Percentiles rank a stretch among this genome's conserved stretches.
These are phyloP conservation scores for Zaprionus taronus DNA, from an alignment of 1,140 invertebrate species.

Conservation along the genomic window DNA sequence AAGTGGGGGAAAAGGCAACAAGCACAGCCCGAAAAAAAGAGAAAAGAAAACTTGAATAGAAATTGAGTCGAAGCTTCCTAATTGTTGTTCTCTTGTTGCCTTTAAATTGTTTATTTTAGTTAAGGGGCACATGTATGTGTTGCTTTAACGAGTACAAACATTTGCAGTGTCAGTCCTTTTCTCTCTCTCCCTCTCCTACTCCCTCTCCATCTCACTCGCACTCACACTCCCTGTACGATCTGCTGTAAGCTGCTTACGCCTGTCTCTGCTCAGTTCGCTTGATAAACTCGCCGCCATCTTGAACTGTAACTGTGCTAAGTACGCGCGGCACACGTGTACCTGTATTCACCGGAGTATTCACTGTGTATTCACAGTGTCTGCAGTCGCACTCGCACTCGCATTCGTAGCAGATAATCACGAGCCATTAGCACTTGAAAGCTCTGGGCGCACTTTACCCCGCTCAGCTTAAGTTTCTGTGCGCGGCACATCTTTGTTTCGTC, in stretches of 20 bases:
- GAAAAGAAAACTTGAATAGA: neutral
- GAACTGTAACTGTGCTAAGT: slow-evolving; percentile 2
- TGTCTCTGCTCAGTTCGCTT: neutral
- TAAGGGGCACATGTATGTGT: neutral
- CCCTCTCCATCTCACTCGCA: neutral
- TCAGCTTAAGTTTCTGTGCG: slow-evolving; percentile 21
- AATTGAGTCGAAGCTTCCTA: slow-evolving; percentile 1
- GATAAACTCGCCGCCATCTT: neutral
- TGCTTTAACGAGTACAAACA: neutral
- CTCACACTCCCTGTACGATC: neutral
- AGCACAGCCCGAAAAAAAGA: neutral
- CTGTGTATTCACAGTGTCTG: slow-evolving; percentile 6
- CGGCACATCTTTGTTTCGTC: neutral
- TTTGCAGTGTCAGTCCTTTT: neutral
- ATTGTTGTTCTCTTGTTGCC: slow-evolving; percentile 2
- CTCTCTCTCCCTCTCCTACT: neutral
- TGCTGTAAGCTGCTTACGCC: neutral
- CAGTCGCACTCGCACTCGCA: slow-evolving; percentile 19
- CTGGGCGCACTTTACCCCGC: slow-evolving; percentile 20
- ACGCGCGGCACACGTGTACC: neutral
- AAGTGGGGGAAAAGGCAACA: neutral
- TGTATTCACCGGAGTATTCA: slow-evolving; percentile 5
- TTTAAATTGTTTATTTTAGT: neutral
- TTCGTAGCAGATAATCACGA: slow-evolving; percentile 32
- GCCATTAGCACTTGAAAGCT: slow-evolving; percentile 45